Evolutionary conservation across 1,140 invertebrate species (phyloP), one percentile per base, ranked within the genome.

Genomic region (Drosophila elegans): DNA sequence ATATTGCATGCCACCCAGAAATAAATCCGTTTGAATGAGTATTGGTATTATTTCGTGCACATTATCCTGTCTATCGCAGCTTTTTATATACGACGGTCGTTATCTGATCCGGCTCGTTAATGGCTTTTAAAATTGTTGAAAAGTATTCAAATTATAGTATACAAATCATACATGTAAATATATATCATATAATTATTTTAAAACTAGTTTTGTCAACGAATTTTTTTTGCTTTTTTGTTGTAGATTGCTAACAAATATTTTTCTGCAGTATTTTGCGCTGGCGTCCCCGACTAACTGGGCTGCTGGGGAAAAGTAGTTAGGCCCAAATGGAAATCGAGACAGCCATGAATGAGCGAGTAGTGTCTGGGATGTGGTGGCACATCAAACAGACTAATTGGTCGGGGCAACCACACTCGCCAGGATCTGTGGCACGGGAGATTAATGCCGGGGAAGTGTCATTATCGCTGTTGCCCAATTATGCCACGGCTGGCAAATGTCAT

Each of bases 361-460:
- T 44, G 59, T 51, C 34, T 64, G 59, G 25, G 39, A 41, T 54
- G 42, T 64, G 41, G 25, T 3, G 36, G 53, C 48, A 67, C 73
- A 76, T 75, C 72, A 75, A 75, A 75, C 61, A 46, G 52, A 53
- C 61, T 75, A 75, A 75, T 75, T 75, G 61, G 61, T 67, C 25
- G 53, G 41, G 11, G 29, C 27, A 41, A 29, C 44, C 51, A 64
- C 52, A 74, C 10, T 16, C 29, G 34, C 46, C 44, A 25, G 10
- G 16, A 41, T 25, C 25, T 45, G 51, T 44, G 25, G 44, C 25
- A 25, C 42, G 41, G 45, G 11, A 67, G 62, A 56, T 54, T 75
- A 52, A 48, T 75, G 72, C 27, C 13, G 38, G 36, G 29, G 10
- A 46, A 29, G 51, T 66, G 45, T 34, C 72, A 74, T 74, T 74